A percentile compares a stretch with the other conserved stretches of the same genome.
These are phyloP conservation scores for Syngnathus floridae DNA, from an alignment of 2,113 vertebrate genomes.

Conservation along the genomic window DNA sequence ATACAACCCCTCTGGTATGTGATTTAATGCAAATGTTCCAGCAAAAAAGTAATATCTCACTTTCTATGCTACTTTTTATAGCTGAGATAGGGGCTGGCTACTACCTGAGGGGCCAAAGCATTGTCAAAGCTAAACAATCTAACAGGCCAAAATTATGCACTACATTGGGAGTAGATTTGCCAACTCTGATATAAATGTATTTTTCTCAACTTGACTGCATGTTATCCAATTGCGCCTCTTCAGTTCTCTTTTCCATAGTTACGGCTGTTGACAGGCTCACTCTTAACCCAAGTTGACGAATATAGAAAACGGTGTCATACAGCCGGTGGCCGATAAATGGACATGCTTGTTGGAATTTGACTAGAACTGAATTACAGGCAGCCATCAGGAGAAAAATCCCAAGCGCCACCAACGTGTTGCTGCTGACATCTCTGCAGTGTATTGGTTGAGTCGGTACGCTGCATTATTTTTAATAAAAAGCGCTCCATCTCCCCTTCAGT, in stretches of 20 bases:
- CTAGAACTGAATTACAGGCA: background rate
- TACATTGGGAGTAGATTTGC: too few relatives aligned
- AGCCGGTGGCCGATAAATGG: background rate
- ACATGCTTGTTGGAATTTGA: background rate
- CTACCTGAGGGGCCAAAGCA: conserved; percentile 9
- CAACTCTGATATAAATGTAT: too few relatives aligned
- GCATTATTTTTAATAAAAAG: conserved; percentile 31
- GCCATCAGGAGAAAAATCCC: background rate
- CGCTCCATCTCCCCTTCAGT: conserved; percentile 43
- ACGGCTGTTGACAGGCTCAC: too few relatives aligned
- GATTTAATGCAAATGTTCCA: conserved; percentile 63
- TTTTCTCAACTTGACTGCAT: too few relatives aligned
- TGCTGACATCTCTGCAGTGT: background rate
- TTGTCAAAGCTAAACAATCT: conserved; percentile 15
- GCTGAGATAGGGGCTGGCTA: conserved; percentile 36
- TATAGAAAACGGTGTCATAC: too few relatives aligned
- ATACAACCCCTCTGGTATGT: conserved; percentile 44
- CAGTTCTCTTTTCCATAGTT: too few relatives aligned
- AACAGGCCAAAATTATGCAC: background rate
- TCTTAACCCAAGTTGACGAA: too few relatives aligned
- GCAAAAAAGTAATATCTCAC: conserved; percentile 36
- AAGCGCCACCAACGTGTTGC: background rate
- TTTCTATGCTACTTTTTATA: conserved; percentile 47
- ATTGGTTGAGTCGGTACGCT: conserved; percentile 28
- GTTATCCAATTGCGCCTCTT: too few relatives aligned